Evolutionary conservation across 1,140 invertebrate genomes (phyloP), one percentile per base, ranked within the genome.

Genomic region (Procambarus clarkii): DNA sequence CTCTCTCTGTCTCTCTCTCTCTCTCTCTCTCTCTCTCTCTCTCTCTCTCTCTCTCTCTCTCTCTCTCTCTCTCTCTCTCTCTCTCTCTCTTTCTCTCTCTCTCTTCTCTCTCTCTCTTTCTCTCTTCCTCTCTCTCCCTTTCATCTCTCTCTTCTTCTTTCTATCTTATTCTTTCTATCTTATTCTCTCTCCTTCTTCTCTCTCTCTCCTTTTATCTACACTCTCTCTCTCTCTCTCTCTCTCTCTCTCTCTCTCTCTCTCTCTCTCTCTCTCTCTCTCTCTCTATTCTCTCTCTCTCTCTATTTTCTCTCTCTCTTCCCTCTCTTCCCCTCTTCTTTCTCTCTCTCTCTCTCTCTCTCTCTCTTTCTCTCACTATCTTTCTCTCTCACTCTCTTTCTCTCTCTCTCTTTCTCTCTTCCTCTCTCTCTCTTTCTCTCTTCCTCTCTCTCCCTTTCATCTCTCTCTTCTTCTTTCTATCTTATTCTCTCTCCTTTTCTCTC

Each of bases 341-440:
- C 60, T 69, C 60, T 69, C 60, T 69, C 60, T 69, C 60, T 69
- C 60, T 69, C 60, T 69, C 60, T 69, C 60, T 69, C 34, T 44
- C 78, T 46, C 78, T 69, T 21, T 69, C 60, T 69, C 60, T 69
- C n/a, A n/a, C n/a, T n/a, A n/a, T n/a, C n/a, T n/a, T n/a, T n/a
- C n/a, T n/a, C n/a, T n/a, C n/a, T n/a, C 60, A 11, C 60, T 69
- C 48, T 48, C 48, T 21, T 18, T 48, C 60, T 48, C 44, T 46
- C 7, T 80, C 78, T 8, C 78, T 80, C 78, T 48, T 46, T 44
- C 34, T 48, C 34, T 44, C 34, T 44, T n/a, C n/a, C 78, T 44
- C 78, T 80, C 78, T 80, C 78, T 80, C 34, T 80, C 78, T 80
- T 46, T 80, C 78, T 80, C 78, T 44, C 78, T 48, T 45, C 44